A percentile compares a stretch with the other conserved stretches of the same genome.
phyloP scores from a whole-genome alignment of 2,113 vertebrate genomes.

The Tylochromis polylepis region DNA sequence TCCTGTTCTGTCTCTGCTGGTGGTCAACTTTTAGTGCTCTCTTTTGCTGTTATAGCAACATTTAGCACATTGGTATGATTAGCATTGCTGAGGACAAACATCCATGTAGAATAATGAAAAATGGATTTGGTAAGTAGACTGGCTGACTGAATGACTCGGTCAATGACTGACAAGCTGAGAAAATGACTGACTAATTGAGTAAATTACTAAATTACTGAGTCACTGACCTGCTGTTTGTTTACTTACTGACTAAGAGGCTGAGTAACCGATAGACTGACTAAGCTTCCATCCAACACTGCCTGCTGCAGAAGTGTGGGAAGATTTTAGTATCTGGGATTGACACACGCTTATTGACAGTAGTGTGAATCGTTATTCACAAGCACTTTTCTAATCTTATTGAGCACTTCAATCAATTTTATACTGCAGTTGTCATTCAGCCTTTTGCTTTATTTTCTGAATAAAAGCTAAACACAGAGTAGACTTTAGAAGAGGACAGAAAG shows the following conservation, averaged over 20 bases:
- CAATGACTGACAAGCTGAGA: not conserved
- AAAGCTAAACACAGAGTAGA: not conserved
- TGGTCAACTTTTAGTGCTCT: not conserved
- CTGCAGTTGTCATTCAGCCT: not conserved
- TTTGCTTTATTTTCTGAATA: not conserved
- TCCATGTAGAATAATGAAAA: not conserved
- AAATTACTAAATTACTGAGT: conserved; percentile 11
- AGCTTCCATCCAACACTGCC: not conserved
- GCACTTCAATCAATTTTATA: not conserved
- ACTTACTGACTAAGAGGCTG: not conserved
- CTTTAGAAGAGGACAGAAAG: not conserved
- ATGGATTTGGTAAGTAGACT: not conserved
- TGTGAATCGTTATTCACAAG: not conserved
- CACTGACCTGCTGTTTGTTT: not conserved
- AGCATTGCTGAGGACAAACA: not conserved
- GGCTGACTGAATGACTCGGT: not conserved
- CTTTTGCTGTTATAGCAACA: not conserved
- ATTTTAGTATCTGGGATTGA: not conserved
- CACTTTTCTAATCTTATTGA: not conserved
- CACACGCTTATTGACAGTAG: not conserved
- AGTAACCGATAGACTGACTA: not conserved
- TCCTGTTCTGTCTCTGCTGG: not conserved
- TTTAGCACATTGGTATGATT: conserved; percentile 21
- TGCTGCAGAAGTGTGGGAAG: not conserved
- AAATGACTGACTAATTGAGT: not conserved